phyloP scores from a whole-genome alignment of 2,797 vertebrate genomes.

The Falco rusticolus region DNA sequence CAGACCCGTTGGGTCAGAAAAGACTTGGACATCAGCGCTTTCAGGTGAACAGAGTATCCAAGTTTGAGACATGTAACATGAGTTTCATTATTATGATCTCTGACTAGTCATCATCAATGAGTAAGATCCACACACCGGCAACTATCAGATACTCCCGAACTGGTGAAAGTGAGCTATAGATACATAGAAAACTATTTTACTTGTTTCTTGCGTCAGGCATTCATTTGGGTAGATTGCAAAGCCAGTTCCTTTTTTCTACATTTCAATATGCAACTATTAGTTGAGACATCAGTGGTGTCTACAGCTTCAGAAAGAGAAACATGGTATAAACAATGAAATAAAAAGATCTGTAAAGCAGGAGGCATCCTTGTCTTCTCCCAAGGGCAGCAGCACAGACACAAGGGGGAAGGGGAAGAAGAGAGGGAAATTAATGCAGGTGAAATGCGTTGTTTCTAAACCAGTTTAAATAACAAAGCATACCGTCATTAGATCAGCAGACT shows the following conservation, averaged over 20 bases:
- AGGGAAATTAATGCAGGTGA: background rate
- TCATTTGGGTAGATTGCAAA: background rate
- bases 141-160: background rate
- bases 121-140: background rate
- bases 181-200: background rate
- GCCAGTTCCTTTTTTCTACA: background rate
- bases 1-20: background rate
- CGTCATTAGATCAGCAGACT: background rate
- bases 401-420: fast-evolving
- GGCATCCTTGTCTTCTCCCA: background rate
- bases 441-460: background rate
- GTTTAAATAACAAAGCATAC: background rate
- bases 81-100: background rate
- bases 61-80: fast-evolving
- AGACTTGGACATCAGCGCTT: background rate
- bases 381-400: background rate
- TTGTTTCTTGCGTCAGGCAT: background rate
- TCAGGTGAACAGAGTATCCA: background rate
- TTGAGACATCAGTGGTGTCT: background rate
- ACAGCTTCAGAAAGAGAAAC: background rate
- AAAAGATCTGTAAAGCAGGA: background rate
- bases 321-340: background rate
- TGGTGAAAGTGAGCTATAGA: background rate
- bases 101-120: background rate
- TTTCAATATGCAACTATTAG: background rate